phyloP scores from a whole-genome alignment of 2,113 vertebrate species.

The Cricetomys ansorgei region DNA sequence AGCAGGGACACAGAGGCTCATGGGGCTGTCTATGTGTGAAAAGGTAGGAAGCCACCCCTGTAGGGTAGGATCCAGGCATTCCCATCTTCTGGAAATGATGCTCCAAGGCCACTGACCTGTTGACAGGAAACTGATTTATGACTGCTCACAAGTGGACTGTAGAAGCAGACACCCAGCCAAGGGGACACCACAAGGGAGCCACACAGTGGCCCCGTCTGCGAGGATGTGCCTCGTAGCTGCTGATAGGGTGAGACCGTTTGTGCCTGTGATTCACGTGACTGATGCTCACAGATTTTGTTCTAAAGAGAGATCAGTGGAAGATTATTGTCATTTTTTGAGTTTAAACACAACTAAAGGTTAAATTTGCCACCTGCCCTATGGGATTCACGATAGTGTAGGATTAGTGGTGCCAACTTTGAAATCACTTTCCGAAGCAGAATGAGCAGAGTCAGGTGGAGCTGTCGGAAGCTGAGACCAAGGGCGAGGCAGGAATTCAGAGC shows the following conservation, averaged over 20 bases:
- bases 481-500: not conserved
- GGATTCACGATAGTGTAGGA: not conserved
- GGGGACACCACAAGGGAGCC: not conserved
- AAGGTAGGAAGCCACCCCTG: not conserved
- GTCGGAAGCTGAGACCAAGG: not conserved
- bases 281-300: not conserved
- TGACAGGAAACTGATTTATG: not conserved
- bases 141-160: not conserved
- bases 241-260: rapidly evolving
- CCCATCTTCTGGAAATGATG: not conserved
- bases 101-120: not conserved
- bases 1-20: no score
- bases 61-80: not conserved
- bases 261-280: rapidly evolving
- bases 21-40: not conserved
- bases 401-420: not conserved
- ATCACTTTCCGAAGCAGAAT: not conserved
- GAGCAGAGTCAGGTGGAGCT: not conserved
- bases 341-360: not conserved
- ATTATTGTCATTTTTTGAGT: not conserved
- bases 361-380: not conserved
- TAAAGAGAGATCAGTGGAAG: not conserved
- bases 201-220: rapidly evolving
- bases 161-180: not conserved
- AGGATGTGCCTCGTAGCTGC: not conserved